Base-by-base conservation (phyloP, 1,140 invertebrate species). In the Drosophila mayri region DNA sequence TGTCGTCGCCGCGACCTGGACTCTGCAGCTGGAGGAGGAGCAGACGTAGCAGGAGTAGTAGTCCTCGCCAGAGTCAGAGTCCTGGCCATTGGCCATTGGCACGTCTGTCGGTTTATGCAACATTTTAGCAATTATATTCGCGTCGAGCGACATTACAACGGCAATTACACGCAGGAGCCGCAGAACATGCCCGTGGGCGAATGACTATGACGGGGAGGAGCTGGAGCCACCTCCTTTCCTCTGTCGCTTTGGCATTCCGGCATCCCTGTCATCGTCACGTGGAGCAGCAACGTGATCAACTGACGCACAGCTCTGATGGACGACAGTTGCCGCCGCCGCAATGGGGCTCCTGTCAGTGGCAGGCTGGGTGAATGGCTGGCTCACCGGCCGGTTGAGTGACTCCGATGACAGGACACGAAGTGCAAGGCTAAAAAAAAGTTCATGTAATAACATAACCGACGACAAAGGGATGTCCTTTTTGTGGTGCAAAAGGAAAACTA, bases 51-150 rank as follows among this genome's bases (percentile, higher is more conserved):
- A 18, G 18, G 30, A 38, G 47, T 12, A 18, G 2, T 25, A 30
- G 37, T 5, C 20, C 14, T 25, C 54, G 71, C 2, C 47, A 32
- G 20, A 68, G 28, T 20, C 49, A 43, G 49, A 57, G 68, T 40
- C 41, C 44, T 67, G 71, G 71, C 60, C 62, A 66, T 61, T 66
- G 73, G 73, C 77, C 79, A 78, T 82, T 86, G 82, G 82, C 82
- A 86, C 82, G 83, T 87, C 71, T 63, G 81, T 78, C 78, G 68
- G 66, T 76, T 84, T 71, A 86, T 85, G 84, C 84, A 88, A 88
- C 84, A 88, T 90, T 88, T 88, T 88, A 88, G 84, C 84, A 88
- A 88, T 88, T 88, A 88, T 90, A 88, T 88, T 88, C 85, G 84
- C 84, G 84, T 88, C 87, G 80, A 61, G 85, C 73, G 84, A 90